A percentile compares a stretch with the other conserved stretches of the same genome.
Evolutionary conservation across 2,888 invertebrate species (phyloP).

Genomic region (Athalia circularis): DNA sequence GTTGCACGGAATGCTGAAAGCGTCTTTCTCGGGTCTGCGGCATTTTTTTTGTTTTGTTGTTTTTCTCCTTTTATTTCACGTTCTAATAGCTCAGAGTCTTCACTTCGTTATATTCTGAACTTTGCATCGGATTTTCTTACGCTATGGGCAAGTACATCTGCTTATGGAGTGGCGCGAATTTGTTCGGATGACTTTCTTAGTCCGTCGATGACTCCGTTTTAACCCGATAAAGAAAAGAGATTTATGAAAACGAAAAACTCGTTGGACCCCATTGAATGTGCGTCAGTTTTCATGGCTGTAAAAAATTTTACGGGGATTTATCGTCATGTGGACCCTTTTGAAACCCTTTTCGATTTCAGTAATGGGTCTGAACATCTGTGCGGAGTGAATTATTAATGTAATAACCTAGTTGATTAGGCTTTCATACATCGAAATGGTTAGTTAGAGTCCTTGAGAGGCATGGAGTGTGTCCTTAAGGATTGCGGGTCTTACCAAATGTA

Average conservation of each 20-base stretch:
- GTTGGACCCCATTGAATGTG: too few relatives aligned
- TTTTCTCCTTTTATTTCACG: not conserved
- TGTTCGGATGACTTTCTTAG: too few relatives aligned
- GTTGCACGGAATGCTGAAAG: conserved; percentile 20
- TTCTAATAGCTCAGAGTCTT: conserved; percentile 5
- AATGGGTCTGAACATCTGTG: not conserved
- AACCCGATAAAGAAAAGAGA: too few relatives aligned
- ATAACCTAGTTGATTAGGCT: conserved; percentile 35
- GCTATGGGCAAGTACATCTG: too few relatives aligned
- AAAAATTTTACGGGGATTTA: not conserved
- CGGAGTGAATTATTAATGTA: conserved; percentile 24
- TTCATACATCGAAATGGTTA: conserved; percentile 17
- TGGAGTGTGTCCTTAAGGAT: conserved; percentile 6
- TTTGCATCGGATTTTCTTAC: too few relatives aligned
- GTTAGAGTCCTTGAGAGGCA: conserved; percentile 9
- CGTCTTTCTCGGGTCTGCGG: conserved; percentile 13
- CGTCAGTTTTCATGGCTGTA: not conserved
- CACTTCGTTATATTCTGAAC: not conserved
- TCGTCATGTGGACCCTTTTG: not conserved
- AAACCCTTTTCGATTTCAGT: not conserved
- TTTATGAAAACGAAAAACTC: too few relatives aligned
- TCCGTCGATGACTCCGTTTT: too few relatives aligned
- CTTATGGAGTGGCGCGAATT: too few relatives aligned
- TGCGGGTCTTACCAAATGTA: conserved; percentile 19
- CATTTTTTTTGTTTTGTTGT: conserved; percentile 14